A percentile compares a stretch with the other conserved stretches of the same genome.
Conservation (phyloP, 1,140 invertebrate genomes). For the Drosophila grimshawi region DNA sequence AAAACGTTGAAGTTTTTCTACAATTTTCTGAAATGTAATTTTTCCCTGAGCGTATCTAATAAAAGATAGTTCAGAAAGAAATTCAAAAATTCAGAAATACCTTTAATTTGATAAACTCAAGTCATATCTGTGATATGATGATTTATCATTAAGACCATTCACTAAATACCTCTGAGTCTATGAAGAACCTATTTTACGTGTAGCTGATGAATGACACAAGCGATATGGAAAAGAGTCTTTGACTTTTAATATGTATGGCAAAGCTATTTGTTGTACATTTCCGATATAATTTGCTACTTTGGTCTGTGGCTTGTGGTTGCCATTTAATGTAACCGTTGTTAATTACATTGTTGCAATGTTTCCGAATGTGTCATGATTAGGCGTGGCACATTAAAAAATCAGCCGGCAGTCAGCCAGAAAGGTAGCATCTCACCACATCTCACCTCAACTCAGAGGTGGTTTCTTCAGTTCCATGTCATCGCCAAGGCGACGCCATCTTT, state of each 20-base stretch:
- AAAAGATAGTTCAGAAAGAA: too few relatives aligned
- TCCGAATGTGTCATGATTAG: constrained; percentile 21
- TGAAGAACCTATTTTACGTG: too few relatives aligned
- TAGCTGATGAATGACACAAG: too few relatives aligned
- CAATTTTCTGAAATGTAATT: too few relatives aligned
- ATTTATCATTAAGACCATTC: too few relatives aligned
- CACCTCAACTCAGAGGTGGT: constrained; percentile 10
- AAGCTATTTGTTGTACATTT: constrained; percentile 40
- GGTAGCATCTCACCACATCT: background rate
- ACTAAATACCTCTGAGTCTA: too few relatives aligned
- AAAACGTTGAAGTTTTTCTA: too few relatives aligned
- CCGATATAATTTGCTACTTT: constrained; percentile 27
- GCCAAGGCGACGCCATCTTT: background rate
- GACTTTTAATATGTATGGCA: constrained; percentile 29
- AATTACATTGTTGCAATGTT: constrained; percentile 2
- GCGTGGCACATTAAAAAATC: constrained; percentile 39
- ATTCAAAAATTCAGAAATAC: too few relatives aligned
- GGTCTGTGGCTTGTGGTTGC: constrained; percentile 11
- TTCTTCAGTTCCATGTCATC: background rate
- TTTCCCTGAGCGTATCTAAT: too few relatives aligned
- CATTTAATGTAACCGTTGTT: constrained; percentile 10
- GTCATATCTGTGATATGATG: too few relatives aligned
- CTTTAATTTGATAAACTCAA: too few relatives aligned
- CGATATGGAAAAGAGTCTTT: background rate
- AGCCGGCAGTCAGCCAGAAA: constrained; percentile 3